Base-by-base conservation (phyloP, 2,888 invertebrate species). In the Artemia sinica region DNA sequence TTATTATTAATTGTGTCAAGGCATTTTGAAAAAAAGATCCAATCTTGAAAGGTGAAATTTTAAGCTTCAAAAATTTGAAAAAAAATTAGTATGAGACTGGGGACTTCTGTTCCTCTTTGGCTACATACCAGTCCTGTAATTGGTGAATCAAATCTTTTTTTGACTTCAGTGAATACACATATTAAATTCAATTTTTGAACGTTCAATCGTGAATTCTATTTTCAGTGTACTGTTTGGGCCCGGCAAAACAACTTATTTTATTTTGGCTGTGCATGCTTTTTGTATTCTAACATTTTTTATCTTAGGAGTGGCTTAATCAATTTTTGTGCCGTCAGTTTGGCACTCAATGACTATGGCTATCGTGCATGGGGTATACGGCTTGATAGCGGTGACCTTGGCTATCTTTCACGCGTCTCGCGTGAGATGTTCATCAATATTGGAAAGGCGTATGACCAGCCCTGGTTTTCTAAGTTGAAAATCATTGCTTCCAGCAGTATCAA, bases 401-500 rank as follows among this genome's bases (percentile, higher is more conserved):
- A 97, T 77, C 81, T 96, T 49, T 96, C 96, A 9, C 89, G 89
- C 71, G 81, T 89, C 71, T 87, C 94, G 1, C 81, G 94, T 71
- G 84, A 87, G 71, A 86, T 86, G 50, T 97, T 97, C 77, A 84
- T 76, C 80, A 75, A 84, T 50, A 65, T 69, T 48, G 69, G 67
- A 11, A 67, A 69, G 18, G 67, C 67, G 9, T 90, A 86, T 76
- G 81, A 86, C 72, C 79, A 92, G 72, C 86, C 89, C 0, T 94
- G 91, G 91, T 94, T 96, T 79, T 83, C 85, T 50, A 82, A 85
- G 72, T 78, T 95, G 71, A 88, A 85, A 65, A 96, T 98, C 74
- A 91, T 97, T 71, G 97, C 96, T 4, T 96, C 96, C 49, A 98
- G 97, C 78, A 97, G 98, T 77, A 96, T 98, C 72, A 97, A 97